Conservation (phyloP, 2,888 invertebrate genomes). For the Scaptomyza cyrtandrae region DNA sequence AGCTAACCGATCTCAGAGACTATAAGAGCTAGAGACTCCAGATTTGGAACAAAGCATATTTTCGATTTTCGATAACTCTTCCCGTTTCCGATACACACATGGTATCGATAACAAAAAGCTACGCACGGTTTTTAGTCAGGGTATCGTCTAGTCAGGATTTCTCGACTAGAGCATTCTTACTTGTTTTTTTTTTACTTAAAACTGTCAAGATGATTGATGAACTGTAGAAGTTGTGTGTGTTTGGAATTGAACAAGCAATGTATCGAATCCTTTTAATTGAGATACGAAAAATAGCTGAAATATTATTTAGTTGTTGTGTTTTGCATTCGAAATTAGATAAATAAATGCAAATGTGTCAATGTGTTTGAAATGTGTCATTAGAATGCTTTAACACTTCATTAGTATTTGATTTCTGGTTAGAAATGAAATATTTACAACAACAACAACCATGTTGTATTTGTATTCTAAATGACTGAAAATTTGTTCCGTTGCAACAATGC, state of each 20-base stretch:
- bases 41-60: too few relatives aligned
- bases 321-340: slow-evolving; percentile 32
- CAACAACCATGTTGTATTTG: too few relatives aligned
- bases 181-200: background rate
- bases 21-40: too few relatives aligned
- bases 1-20: too few relatives aligned
- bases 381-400: slow-evolving; percentile 48
- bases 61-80: too few relatives aligned
- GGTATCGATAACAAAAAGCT: too few relatives aligned
- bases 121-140: too few relatives aligned
- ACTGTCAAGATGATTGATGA: slow-evolving; percentile 62
- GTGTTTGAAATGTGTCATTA: slow-evolving; percentile 12
- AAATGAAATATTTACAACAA: slow-evolving; percentile 40
- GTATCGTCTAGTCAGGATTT: too few relatives aligned
- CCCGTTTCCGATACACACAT: too few relatives aligned
- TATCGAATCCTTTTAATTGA: slow-evolving; percentile 41
- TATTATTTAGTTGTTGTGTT: slow-evolving; percentile 18
- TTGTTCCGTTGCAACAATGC: background rate
- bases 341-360: slow-evolving; percentile 39
- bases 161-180: too few relatives aligned
- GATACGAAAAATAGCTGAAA: slow-evolving; percentile 33
- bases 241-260: slow-evolving; percentile 16
- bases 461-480: too few relatives aligned
- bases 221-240: slow-evolving; percentile 25
- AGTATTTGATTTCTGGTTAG: background rate